These are phyloP conservation scores for Cephus sareptanus DNA, from an alignment of 2,888 invertebrate genomes.

Conservation along the genomic window DNA sequence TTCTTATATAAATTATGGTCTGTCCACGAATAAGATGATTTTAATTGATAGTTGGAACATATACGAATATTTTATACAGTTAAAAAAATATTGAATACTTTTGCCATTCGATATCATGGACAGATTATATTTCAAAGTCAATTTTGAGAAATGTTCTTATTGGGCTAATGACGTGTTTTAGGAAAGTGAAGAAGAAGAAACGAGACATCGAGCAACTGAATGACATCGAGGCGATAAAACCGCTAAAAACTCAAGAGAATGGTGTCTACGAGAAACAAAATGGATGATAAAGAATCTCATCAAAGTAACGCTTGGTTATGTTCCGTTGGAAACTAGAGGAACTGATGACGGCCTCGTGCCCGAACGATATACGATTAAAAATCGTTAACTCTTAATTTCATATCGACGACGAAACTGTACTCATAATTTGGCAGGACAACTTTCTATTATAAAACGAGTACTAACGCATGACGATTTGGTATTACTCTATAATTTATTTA, in stretches of 20 bases:
- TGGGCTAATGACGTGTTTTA: slow-evolving; percentile 11
- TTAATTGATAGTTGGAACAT: background rate
- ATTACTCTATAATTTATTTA: background rate
- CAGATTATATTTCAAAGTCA: background rate
- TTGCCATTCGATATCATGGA: background rate
- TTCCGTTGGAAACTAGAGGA: background rate
- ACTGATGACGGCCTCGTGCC: background rate
- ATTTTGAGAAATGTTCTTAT: slow-evolving; percentile 1
- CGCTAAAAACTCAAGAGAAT: slow-evolving; percentile 52
- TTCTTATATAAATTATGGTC: background rate
- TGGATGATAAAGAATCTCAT: slow-evolving; percentile 39
- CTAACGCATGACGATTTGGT: background rate
- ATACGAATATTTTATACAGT: background rate
- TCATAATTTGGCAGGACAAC: background rate
- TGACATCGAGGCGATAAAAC: slow-evolving; percentile 51
- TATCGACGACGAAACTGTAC: background rate
- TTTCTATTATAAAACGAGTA: background rate
- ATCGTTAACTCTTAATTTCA: background rate
- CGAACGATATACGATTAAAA: background rate
- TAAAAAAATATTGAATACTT: background rate
- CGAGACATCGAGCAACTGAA: slow-evolving; percentile 47
- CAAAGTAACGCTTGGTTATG: background rate
- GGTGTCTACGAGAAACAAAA: slow-evolving; percentile 57
- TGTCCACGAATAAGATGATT: background rate
- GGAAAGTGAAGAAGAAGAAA: slow-evolving; percentile 43